These are phyloP conservation scores for Metopolophium dirhodum DNA, from an alignment of 1,140 invertebrate species.

Conservation along the genomic window DNA sequence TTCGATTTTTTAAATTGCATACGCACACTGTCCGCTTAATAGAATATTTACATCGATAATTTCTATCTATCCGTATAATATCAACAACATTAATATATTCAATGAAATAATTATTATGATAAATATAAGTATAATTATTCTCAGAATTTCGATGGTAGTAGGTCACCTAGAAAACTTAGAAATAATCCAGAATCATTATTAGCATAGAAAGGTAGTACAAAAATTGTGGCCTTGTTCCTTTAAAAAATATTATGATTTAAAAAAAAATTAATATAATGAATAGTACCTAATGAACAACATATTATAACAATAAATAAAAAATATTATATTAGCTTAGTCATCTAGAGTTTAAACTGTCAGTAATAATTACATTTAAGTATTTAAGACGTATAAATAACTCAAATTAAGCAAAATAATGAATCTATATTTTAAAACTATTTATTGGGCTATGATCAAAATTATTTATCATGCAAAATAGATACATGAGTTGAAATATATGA, in stretches of 20 bases:
- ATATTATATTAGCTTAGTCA: background rate
- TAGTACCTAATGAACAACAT: background rate
- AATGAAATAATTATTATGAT: background rate
- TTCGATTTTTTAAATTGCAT: background rate
- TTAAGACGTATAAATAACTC: background rate
- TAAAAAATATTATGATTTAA: background rate
- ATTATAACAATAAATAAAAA: background rate
- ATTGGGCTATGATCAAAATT: background rate
- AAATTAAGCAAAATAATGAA: background rate
- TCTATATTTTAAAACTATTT: background rate
- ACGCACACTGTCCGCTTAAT: background rate
- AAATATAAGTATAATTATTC: background rate
- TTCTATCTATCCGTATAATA: background rate
- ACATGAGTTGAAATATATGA: background rate
- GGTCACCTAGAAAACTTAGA: background rate
- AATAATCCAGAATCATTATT: background rate
- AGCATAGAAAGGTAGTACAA: background rate
- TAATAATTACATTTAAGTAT: background rate
- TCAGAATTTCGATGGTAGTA: background rate
- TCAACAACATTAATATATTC: background rate
- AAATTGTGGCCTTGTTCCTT: background rate
- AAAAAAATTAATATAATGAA: background rate
- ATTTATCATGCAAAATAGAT: background rate
- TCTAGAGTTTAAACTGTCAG: background rate
- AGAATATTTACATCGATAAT: background rate